Base-by-base conservation (phyloP, 2,113 vertebrate genomes). In the Panthera leo region DNA sequence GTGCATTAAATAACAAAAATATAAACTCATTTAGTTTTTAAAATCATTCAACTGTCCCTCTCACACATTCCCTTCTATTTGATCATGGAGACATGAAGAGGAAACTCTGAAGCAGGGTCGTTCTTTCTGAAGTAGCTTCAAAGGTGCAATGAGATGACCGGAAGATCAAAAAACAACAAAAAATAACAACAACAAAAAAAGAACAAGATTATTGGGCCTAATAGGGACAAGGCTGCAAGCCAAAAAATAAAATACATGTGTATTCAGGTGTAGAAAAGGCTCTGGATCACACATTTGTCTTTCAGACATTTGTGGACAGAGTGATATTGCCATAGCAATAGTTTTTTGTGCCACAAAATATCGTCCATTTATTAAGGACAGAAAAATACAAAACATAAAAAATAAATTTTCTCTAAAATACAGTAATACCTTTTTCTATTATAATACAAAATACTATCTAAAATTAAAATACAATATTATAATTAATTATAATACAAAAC, bases 331-430 rank as follows among this genome's bases (percentile, higher is more conserved):
- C 14, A 75, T 27, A 89, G 9, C 34, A 86, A 86, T n/a, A 88
- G 21, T 68, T 80, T 55, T 76, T 53, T 12, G 9, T 55, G 23
- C 90, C 68, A 95, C 61, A 97, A 94, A 96, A 82, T 55, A 96
- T 14, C 95, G 51, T 48, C 4, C n/a, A 95, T 55, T 95, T 84
- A 85, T 86, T 63, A 92, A 73, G 65, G 55, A 73, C 14, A 89
- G 39, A 89, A 95, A 89, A 86, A 82, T 68, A 86, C 1, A 34
- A 84, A 92, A 89, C 16, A 76, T 70, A 80, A 94, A 94, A 96
- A 95, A 84, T 89, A 94, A 39, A n/a, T 78, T 78, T 68, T 71
- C 48, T 91, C 94, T 53, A 96, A 96, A 95, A 97, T 84, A 36
- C 7, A 79, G 65, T 65, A 78, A 85, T 45, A 78, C 5, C 79